phyloP scores from a whole-genome alignment of 2,113 vertebrate species.

The Cyrtonyx montezumae region DNA sequence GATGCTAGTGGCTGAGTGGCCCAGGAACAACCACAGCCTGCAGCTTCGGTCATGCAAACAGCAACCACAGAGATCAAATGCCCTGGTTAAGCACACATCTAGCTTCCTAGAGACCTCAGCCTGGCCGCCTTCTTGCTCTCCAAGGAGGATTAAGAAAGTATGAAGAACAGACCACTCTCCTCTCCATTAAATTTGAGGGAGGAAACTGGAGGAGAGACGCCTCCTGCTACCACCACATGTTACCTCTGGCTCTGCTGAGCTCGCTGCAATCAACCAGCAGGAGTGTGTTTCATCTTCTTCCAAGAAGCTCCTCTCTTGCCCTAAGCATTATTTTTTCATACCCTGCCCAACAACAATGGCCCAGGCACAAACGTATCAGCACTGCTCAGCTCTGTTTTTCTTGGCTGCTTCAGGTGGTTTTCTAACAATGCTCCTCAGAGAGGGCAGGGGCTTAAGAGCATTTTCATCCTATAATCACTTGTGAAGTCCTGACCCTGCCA shows the following conservation, averaged over 20 bases:
- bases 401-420: slow-evolving; percentile 33
- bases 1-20: neutral
- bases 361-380: slow-evolving; percentile 1
- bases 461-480: neutral
- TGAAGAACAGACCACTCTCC: neutral
- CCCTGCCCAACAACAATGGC: neutral
- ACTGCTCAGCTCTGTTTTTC: slow-evolving; percentile 13
- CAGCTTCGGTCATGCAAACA: neutral
- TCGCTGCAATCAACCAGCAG: neutral
- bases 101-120: neutral
- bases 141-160: neutral
- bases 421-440: neutral
- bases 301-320: slow-evolving; percentile 33
- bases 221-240: neutral
- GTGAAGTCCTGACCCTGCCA: neutral
- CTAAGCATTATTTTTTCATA: slow-evolving; percentile 42
- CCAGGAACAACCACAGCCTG: neutral
- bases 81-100: rapidly evolving
- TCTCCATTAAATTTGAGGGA: neutral
- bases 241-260: neutral
- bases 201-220: neutral
- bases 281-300: neutral
- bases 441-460: neutral
- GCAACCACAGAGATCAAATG: neutral
- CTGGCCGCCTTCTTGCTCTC: neutral